Conservation (phyloP, 2,888 invertebrate species). For the Troides oblongomaculatus region DNA sequence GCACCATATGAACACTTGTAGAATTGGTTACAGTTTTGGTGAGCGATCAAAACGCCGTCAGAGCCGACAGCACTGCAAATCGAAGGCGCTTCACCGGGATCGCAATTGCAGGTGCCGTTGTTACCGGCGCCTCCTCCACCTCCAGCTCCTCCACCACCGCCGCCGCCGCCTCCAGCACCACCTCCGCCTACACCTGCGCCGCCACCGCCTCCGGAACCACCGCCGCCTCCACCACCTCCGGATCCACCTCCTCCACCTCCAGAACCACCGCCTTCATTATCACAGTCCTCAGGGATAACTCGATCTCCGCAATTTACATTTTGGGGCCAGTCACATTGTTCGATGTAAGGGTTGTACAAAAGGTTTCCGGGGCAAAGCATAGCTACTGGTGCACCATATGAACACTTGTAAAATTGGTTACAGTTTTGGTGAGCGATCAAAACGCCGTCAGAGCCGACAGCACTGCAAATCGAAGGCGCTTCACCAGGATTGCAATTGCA, state of each 20-base stretch:
- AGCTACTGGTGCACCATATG: conserved; percentile 35
- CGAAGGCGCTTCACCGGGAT: conserved; percentile 33
- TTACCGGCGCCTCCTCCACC: conserved; percentile 25
- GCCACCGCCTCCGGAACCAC: too few species aligned
- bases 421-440: conserved; percentile 49
- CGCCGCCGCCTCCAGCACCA: background rate
- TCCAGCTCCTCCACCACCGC: conserved; percentile 8
- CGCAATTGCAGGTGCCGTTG: conserved; percentile 29
- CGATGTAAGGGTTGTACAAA: conserved; percentile 39
- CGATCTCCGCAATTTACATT: conserved; percentile 43
- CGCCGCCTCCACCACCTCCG: conserved; percentile 17
- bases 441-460: conserved; percentile 39
- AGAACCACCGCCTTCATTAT: too few species aligned
- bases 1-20: conserved; percentile 40
- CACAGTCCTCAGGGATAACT: conserved; percentile 32
- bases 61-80: conserved; percentile 38
- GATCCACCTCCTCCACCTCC: conserved; percentile 25
- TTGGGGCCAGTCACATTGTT: conserved; percentile 45
- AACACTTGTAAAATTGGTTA: conserved; percentile 45
- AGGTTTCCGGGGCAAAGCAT: conserved; percentile 38
- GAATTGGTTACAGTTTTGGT: conserved; percentile 49
- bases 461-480: conserved; percentile 36
- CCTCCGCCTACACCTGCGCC: too few species aligned
- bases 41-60: conserved; percentile 42
- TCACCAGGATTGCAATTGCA: conserved; percentile 33